phyloP scores from a whole-genome alignment of 2,797 vertebrate genomes.

The Etheostoma nigrum region DNA sequence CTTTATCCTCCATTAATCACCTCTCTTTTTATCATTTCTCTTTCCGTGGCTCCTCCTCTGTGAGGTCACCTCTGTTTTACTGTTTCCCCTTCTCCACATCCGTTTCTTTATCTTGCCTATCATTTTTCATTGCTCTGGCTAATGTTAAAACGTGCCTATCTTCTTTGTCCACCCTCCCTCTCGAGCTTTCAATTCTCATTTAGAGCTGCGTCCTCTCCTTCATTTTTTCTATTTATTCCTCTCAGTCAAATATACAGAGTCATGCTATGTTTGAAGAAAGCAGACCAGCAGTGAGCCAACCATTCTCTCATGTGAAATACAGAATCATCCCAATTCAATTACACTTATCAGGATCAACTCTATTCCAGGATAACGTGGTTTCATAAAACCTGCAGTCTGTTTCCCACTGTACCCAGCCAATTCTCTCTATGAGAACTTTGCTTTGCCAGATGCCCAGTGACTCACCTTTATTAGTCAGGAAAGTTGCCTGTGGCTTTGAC shows the following conservation, averaged over 20 bases:
- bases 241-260: conserved; percentile 30
- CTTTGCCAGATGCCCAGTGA: conserved; percentile 56
- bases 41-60: conserved; percentile 4
- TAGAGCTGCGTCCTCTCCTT: conserved; percentile 14
- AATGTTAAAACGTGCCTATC: conserved; percentile 9
- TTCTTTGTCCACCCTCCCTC: conserved; percentile 15
- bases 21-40: not conserved
- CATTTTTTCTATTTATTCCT: conserved; percentile 30
- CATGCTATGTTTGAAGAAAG: conserved; percentile 45
- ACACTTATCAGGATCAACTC: conserved; percentile 57
- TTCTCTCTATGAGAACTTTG: conserved; percentile 46
- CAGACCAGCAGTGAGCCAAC: conserved; percentile 30
- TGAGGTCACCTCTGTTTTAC: conserved; percentile 6
- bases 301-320: conserved; percentile 39
- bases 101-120: conserved; percentile 28
- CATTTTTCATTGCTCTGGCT: conserved; percentile 14
- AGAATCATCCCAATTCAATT: conserved; percentile 51
- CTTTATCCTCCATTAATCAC: conserved; percentile 47
- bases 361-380: conserved; percentile 53
- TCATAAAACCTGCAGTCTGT: conserved; percentile 52
- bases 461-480: conserved; percentile 64
- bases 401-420: conserved; percentile 28
- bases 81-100: not conserved
- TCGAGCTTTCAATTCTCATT: conserved; percentile 32
- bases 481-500: conserved; percentile 52